Conservation (phyloP, 2,113 vertebrate species). For the Tursiops truncatus region DNA sequence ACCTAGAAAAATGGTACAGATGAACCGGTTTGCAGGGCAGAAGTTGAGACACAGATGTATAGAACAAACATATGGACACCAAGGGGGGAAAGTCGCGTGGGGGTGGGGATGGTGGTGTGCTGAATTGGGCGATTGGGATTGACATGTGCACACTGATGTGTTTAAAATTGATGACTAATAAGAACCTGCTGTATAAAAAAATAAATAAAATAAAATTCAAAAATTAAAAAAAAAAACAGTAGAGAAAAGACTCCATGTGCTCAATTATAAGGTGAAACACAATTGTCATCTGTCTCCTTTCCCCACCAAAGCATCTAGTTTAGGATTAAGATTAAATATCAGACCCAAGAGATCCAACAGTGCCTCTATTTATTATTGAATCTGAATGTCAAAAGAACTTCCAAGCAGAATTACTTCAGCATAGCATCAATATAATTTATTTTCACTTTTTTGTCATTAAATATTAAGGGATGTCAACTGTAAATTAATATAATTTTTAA, state of each 20-base stretch:
- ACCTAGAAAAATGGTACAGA: no score
- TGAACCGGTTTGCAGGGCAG: no score
- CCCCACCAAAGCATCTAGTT: background rate
- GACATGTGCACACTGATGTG: no score
- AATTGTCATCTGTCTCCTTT: slow-evolving; percentile 32
- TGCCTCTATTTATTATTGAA: slow-evolving; percentile 1
- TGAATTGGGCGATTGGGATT: no score
- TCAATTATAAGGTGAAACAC: slow-evolving; percentile 32
- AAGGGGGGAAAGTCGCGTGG: no score
- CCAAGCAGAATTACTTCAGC: background rate
- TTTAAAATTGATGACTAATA: no score
- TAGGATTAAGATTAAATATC: slow-evolving; percentile 57
- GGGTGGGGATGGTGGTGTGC: no score
- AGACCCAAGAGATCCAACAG: background rate
- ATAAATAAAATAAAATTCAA: no score
- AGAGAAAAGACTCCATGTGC: background rate
- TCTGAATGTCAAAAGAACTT: slow-evolving; percentile 12
- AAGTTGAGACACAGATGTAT: no score
- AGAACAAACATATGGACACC: no score
- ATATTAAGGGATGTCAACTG: background rate
- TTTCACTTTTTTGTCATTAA: background rate
- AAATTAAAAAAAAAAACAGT: background rate
- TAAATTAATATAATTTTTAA: slow-evolving; percentile 28
- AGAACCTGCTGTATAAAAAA: no score
- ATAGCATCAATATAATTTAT: slow-evolving; percentile 13